phyloP scores from a whole-genome alignment of 2,797 vertebrate genomes.

The Discoglossus pictus region DNA sequence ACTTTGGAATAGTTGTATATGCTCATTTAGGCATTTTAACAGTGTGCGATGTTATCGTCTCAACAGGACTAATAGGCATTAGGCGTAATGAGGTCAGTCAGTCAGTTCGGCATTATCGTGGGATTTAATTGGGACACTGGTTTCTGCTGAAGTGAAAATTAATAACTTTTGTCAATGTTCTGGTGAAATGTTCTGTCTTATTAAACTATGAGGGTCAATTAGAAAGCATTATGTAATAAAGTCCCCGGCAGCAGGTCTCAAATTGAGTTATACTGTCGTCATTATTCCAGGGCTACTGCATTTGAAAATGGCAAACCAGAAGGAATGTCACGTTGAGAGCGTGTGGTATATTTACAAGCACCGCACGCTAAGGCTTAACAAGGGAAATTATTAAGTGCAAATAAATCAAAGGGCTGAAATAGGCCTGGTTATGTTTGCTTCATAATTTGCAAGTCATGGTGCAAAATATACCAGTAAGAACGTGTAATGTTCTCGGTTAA shows the following conservation, averaged over 20 bases:
- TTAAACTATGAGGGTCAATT: conserved; percentile 97
- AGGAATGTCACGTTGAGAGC: conserved; percentile 70
- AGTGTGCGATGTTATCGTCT: conserved; percentile 78
- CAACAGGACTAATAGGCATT: conserved; percentile 91
- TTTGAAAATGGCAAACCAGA: conserved; percentile 80
- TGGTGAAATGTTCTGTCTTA: conserved; percentile 91
- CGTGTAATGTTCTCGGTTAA: too few relatives aligned
- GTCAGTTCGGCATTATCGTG: conserved; percentile 89
- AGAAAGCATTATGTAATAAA: conserved; percentile 97
- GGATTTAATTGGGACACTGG: conserved; percentile 98
- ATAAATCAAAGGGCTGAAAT: conserved; percentile 71
- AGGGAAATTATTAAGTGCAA: conserved; percentile 77
- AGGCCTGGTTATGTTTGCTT: conserved; percentile 52
- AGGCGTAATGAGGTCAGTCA: conserved; percentile 94
- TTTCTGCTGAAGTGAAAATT: conserved; percentile 99
- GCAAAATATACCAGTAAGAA: too few relatives aligned
- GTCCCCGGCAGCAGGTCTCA: conserved; percentile 90
- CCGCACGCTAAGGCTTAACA: conserved; percentile 74
- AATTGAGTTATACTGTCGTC: conserved; percentile 91
- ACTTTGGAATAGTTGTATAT: conserved; percentile 73
- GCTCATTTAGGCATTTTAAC: conserved; percentile 80
- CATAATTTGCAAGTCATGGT: too few relatives aligned
- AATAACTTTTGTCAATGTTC: conserved; percentile 99
- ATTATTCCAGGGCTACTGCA: conserved; percentile 78
- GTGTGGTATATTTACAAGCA: conserved; percentile 75